A percentile compares a stretch with the other conserved stretches of the same genome.
phyloP scores from a whole-genome alignment of 1,140 invertebrate species.

The Apocrypta bakeri region DNA sequence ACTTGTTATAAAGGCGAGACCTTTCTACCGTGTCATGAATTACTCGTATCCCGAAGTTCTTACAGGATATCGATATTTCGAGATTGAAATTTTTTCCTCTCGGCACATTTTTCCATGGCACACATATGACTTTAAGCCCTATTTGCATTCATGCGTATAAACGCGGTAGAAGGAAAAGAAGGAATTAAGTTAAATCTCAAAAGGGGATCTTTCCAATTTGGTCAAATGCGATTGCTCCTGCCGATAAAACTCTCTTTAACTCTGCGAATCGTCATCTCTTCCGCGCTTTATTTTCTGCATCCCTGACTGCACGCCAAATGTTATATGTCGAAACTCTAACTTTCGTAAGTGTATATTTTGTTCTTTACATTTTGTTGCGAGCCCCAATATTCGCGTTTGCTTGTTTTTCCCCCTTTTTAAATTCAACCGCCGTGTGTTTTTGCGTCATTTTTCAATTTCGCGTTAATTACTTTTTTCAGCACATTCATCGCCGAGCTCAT shows the following conservation, averaged over 20 bases:
- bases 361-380: neutral
- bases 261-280: conserved; percentile 2
- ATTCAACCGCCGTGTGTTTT: neutral
- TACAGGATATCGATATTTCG: neutral
- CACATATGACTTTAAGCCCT: conserved; percentile 4
- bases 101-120: neutral
- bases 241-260: neutral
- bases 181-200: conserved; percentile 16
- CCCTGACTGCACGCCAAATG: neutral
- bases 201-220: conserved; percentile 42
- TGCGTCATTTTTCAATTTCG: neutral
- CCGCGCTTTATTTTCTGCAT: conserved; percentile 7
- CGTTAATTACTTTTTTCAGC: too few relatives aligned
- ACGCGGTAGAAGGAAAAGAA: neutral
- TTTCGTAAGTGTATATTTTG: too few relatives aligned
- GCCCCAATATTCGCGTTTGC: neutral
- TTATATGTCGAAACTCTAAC: neutral
- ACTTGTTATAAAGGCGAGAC: too few relatives aligned
- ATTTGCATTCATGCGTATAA: neutral
- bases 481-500: too few relatives aligned
- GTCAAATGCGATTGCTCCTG: conserved; percentile 20
- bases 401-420: neutral
- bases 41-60: too few relatives aligned
- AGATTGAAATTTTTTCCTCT: neutral
- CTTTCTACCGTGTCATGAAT: too few relatives aligned